Evolutionary conservation across 2,113 vertebrate genomes (phyloP).

Genomic region (Prolemur simus): DNA sequence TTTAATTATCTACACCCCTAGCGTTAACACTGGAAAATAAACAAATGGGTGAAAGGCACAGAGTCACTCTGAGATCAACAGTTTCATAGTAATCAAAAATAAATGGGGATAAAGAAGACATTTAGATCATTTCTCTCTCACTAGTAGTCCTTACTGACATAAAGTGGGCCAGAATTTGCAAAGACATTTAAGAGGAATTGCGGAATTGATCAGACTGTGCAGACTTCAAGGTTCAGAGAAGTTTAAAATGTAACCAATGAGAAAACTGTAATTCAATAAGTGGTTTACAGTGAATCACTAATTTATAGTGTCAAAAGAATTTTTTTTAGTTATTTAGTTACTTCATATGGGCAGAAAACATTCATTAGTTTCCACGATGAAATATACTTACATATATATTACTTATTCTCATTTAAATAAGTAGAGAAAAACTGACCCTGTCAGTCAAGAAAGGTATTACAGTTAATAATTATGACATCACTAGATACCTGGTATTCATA

Average conservation of each 20-base stretch:
- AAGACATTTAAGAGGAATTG: constrained; percentile 35
- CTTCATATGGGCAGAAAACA: constrained; percentile 37
- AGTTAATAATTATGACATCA: constrained; percentile 64
- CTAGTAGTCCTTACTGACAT: not conserved
- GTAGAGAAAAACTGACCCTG: constrained; percentile 9
- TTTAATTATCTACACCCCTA: constrained; percentile 76
- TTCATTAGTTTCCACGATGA: constrained; percentile 16
- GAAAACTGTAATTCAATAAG: not conserved
- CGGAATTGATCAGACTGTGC: constrained; percentile 11
- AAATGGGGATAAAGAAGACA: constrained; percentile 29
- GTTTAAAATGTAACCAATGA: constrained; percentile 50
- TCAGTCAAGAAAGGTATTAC: constrained; percentile 14
- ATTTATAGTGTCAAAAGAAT: not conserved
- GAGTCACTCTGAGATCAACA: constrained; percentile 31
- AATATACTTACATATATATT: not conserved
- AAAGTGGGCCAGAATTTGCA: constrained; percentile 40
- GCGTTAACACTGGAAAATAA: constrained; percentile 76
- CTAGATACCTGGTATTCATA: constrained; percentile 36
- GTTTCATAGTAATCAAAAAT: constrained; percentile 29
- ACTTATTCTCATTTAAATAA: constrained; percentile 38
- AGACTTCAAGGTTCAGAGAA: constrained; percentile 26
- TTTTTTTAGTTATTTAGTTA: not conserved
- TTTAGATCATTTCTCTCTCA: not conserved
- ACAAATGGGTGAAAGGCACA: constrained; percentile 64
- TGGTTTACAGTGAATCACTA: constrained; percentile 23